phyloP scores from a whole-genome alignment of 2,888 invertebrate species.

The Operophtera brumata region DNA sequence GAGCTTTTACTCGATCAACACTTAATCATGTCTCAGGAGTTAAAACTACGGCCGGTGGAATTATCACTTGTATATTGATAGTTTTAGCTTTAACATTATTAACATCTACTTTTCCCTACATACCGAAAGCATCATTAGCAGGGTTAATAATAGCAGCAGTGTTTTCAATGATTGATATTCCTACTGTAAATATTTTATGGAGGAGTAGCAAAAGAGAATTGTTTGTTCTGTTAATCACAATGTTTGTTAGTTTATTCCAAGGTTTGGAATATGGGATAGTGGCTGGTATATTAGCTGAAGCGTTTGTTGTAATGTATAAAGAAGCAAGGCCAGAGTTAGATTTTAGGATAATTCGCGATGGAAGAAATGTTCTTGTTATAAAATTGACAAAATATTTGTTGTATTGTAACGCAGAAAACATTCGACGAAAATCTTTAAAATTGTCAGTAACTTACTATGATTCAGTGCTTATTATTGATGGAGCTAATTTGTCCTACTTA shows the following conservation, averaged over 20 bases:
- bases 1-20: constrained; percentile 86
- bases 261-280: constrained; percentile 51
- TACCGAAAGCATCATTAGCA: constrained; percentile 92
- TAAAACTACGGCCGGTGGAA: not conserved
- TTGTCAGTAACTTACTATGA: not conserved
- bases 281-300: constrained; percentile 56
- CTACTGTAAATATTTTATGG: constrained; percentile 84
- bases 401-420: not conserved
- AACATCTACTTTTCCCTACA: constrained; percentile 90
- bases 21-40: not conserved
- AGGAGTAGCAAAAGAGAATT: constrained; percentile 84
- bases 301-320: constrained; percentile 51
- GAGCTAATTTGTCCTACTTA: constrained; percentile 42
- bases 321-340: not conserved
- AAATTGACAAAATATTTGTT: not conserved
- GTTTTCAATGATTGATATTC: constrained; percentile 89
- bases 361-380: not conserved
- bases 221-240: constrained; percentile 21
- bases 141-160: constrained; percentile 96
- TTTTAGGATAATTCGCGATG: not conserved
- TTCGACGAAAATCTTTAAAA: not conserved
- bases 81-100: constrained; percentile 88
- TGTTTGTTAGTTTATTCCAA: not conserved
- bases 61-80: constrained; percentile 46
- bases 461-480: constrained; percentile 54